Conservation (phyloP, 2,113 vertebrate genomes). For the Phalacrocorax pelagicus region DNA sequence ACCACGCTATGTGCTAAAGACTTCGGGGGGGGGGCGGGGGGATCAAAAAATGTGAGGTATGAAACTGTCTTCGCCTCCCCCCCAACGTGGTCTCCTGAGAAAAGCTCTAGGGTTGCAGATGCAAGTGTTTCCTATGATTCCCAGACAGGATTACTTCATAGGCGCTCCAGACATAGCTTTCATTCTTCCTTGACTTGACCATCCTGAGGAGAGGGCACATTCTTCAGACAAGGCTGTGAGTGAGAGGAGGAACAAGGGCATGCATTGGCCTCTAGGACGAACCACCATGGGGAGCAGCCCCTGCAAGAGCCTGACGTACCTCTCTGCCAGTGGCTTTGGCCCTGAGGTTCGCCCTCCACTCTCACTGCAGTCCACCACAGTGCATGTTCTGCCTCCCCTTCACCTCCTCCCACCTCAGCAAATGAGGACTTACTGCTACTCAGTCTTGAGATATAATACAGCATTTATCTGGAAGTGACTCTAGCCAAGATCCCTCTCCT, state of each 20-base stretch:
- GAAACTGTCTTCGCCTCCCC: constrained; percentile 19
- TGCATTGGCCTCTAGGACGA: neutral
- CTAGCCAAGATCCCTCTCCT: neutral
- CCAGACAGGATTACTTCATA: constrained; percentile 49
- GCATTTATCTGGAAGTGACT: neutral
- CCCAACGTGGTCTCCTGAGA: neutral
- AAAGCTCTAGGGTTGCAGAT: constrained; percentile 21
- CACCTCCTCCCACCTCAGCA: neutral
- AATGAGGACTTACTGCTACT: neutral
- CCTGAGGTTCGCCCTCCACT: neutral
- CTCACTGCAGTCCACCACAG: neutral
- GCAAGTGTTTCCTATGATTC: neutral
- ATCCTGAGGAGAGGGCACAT: neutral
- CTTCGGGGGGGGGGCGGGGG: neutral
- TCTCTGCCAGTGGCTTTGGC: neutral
- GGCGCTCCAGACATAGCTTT: neutral
- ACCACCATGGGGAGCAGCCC: neutral
- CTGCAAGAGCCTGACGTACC: neutral
- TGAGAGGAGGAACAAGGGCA: neutral
- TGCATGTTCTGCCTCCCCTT: neutral
- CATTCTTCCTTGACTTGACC: neutral
- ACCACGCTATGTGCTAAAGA: neutral
- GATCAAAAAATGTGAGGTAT: constrained; percentile 36
- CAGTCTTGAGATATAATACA: neutral
- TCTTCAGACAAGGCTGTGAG: neutral